A percentile compares a stretch with the other conserved stretches of the same genome.
Conservation (phyloP, 2,888 invertebrate genomes). For the Trilocha varians region DNA sequence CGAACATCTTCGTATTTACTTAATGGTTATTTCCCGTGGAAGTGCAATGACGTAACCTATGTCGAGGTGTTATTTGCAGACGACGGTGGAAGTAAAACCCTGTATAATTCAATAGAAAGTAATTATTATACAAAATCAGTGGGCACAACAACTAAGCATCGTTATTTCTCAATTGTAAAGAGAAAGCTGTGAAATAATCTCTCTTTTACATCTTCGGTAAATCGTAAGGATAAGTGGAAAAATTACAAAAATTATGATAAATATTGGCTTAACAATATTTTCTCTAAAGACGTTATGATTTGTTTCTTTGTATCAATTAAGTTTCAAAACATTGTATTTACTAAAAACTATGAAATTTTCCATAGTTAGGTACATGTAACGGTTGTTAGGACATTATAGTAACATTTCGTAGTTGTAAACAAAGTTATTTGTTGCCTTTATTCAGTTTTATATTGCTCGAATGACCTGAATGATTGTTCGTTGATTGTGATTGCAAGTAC, state of each 20-base stretch:
- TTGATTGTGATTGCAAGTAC: constrained; percentile 39
- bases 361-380: no score
- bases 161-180: constrained; percentile 25
- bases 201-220: not conserved
- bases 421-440: constrained; percentile 3
- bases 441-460: constrained; percentile 1
- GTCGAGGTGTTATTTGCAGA: constrained; percentile 12
- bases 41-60: constrained; percentile 25
- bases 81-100: constrained; percentile 6
- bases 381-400: no score
- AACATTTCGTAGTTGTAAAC: no score
- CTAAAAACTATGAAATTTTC: no score
- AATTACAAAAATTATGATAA: no score
- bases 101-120: constrained; percentile 19
- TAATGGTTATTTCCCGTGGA: constrained; percentile 22
- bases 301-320: no score
- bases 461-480: constrained; percentile 29
- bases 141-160: constrained; percentile 18
- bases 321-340: no score
- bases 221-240: not conserved
- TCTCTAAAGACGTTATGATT: no score
- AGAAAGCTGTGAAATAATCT: constrained; percentile 32
- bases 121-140: constrained; percentile 21
- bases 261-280: no score
- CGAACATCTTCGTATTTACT: constrained; percentile 10